A percentile compares a stretch with the other conserved stretches of the same genome.
These are phyloP conservation scores for Gobius niger DNA, from an alignment of 2,113 vertebrate species.

Conservation along the genomic window DNA sequence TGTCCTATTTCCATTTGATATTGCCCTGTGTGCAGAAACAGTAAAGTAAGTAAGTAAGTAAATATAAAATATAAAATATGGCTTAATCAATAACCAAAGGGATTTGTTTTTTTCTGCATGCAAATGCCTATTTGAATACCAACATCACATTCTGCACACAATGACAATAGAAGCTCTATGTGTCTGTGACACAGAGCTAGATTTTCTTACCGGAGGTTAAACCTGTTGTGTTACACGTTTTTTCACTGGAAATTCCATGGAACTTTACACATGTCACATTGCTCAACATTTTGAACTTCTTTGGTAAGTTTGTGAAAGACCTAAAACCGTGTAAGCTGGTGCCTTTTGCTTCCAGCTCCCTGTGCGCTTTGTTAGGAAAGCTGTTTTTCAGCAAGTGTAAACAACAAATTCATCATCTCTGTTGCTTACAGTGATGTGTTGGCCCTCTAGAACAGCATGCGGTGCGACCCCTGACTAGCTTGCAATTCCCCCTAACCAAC, in stretches of 20 bases:
- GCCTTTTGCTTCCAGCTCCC: constrained; percentile 25
- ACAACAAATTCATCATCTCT: constrained; percentile 53
- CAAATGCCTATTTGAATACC: background rate
- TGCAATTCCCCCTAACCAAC: constrained; percentile 26
- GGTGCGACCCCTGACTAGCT: constrained; percentile 21
- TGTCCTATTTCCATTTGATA: constrained; percentile 55
- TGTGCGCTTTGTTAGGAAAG: constrained; percentile 46
- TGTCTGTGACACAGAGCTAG: background rate
- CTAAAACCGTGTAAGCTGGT: constrained; percentile 11
- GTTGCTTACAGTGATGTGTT: constrained; percentile 24
- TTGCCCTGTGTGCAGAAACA: constrained; percentile 44
- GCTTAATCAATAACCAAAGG: background rate
- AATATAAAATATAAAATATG: no score
- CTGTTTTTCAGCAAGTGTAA: constrained; percentile 35
- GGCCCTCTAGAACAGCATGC: constrained; percentile 14
- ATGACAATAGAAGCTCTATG: constrained; percentile 40
- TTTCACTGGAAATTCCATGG: constrained; percentile 12
- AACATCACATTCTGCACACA: background rate
- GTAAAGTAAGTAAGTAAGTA: no score
- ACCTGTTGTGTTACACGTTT: constrained; percentile 45
- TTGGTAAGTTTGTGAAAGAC: constrained; percentile 4
- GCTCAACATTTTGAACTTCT: background rate
- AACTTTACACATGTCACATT: background rate
- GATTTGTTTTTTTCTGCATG: background rate
- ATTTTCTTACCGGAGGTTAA: constrained; percentile 22